Evolutionary conservation across 1,140 invertebrate genomes (phyloP), one percentile per base, ranked within the genome.

Genomic region (Ephestia elutella): DNA sequence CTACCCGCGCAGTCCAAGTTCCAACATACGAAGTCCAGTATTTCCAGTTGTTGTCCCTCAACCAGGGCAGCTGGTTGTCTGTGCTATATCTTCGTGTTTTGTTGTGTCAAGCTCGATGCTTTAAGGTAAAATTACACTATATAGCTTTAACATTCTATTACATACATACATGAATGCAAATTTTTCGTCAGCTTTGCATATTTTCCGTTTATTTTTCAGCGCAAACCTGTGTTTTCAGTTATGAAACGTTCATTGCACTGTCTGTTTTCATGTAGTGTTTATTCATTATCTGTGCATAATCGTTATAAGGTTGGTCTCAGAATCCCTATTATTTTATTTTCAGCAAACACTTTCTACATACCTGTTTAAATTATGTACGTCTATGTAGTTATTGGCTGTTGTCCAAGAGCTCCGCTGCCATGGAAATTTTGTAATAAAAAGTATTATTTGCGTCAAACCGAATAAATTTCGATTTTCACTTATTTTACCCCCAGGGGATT

Each of bases 21-120:
- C 68, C 66, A 71, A 64, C 59, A 62, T 64, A 44, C 65, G n/a
- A n/a, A n/a, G n/a, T n/a, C n/a, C n/a, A n/a, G n/a, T 62, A 62
- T 68, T 50, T 61, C 68, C 80, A 86, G 83, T 86, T 82, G 75
- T 79, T 80, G 61, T 78, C 66, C 67, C 63, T 71, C 59, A 13
- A 44, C 2, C 66, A 28, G 59, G 55, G 50, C 53, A 51, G 59
- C 38, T 63, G 66, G 54, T 59, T 66, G 60, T 59, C 69, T 71
- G 70, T 60, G 50, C 21, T 15, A 0, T 7, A 30, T 50, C 68
- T 15, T 9, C 51, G 73, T 82, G 73, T 81, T 82, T 82, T 82
- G 73, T 78, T 78, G 68, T 78, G 69, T 66, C 73, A 70, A 67
- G 71, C 74, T 78, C 82, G 80, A 86, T 84, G 80, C 44, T 74